These are phyloP conservation scores for Tinea pellionella DNA, from an alignment of 2,888 invertebrate species.

Conservation along the genomic window DNA sequence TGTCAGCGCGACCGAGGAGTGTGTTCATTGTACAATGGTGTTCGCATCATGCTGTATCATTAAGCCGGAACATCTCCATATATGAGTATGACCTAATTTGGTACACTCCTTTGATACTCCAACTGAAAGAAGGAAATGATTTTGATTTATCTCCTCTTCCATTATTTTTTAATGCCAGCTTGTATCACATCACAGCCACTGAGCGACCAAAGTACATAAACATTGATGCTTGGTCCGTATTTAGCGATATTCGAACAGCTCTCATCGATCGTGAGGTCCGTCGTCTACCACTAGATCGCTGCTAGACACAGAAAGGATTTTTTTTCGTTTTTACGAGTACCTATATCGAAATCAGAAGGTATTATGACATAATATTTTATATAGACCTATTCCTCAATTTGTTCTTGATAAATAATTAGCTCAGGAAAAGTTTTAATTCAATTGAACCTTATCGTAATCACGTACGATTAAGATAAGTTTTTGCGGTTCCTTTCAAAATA, in stretches of 20 bases:
- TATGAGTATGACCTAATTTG: conserved; percentile 40
- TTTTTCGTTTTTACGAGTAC: too few relatives aligned
- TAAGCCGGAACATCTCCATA: conserved; percentile 42
- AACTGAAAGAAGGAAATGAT: conserved; percentile 30
- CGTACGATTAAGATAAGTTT: not conserved
- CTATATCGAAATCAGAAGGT: not conserved
- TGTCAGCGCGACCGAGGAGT: conserved; percentile 24
- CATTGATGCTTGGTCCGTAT: too few relatives aligned
- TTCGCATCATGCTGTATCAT: conserved; percentile 47
- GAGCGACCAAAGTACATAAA: not conserved
- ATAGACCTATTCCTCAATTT: not conserved
- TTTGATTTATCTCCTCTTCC: conserved; percentile 4
- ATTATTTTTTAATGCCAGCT: too few relatives aligned
- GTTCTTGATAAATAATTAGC: not conserved
- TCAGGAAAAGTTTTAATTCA: not conserved
- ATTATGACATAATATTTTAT: too few relatives aligned
- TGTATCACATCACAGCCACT: too few relatives aligned
- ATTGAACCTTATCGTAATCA: not conserved
- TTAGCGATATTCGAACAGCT: too few relatives aligned
- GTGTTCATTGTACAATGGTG: conserved; percentile 29
- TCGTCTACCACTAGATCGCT: too few relatives aligned
- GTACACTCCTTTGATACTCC: conserved; percentile 25
- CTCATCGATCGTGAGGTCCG: too few relatives aligned
- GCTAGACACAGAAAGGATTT: too few relatives aligned
- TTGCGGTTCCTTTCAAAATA: not conserved